Evolutionary conservation across 2,113 vertebrate genomes (phyloP), one percentile per base, ranked within the genome.

Genomic region (Fulmarus glacialis): DNA sequence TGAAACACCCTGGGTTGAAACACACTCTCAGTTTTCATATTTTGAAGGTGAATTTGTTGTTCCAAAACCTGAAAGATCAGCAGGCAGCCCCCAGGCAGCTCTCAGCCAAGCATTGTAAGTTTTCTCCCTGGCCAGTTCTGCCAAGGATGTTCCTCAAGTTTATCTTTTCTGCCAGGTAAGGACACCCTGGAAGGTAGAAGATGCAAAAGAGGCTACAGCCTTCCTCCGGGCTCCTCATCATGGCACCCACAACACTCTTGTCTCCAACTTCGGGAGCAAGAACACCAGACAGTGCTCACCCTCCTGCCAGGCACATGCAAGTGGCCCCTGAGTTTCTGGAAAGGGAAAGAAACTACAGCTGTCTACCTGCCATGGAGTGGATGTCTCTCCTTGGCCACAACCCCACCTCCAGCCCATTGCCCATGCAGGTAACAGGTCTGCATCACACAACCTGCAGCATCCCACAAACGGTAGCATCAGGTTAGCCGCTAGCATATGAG

Each of bases 41-140:
- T 72, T 15, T 55, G 87, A 88, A 87, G 71, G 89, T 83, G 74
- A 91, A 42, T 95, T 95, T 96, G 84, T 93, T 87, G 56, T 81
- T 96, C 18, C 59, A 90, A 56, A 90, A 9, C 32, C 66, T 34
- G 48, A 32, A 36, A 24, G 73, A 43, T 67, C 89, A 82, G 73
- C 83, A 87, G 60, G 86, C 66, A 80, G 78, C 40, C 59, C 66
- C 24, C 64, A 64, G 42, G 80, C 75, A 83, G 60, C 78, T 82
- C 71, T 86, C 58, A 67, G 58, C 11, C 55, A 70, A 79, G 50
- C 75, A 34, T 48, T 47, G 0, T 3, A 32, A 52, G 22, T 1
- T 82, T 86, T 72, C 21, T 56, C 12, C 58, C 48, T 36, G 18
- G 32, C 38, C 79, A 67, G 42, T 36, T 93, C 47, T 74, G 55